Evolutionary conservation across 2,797 vertebrate genomes (phyloP), one percentile per base, ranked within the genome.

Genomic region (Hippopotamyrus pictus): DNA sequence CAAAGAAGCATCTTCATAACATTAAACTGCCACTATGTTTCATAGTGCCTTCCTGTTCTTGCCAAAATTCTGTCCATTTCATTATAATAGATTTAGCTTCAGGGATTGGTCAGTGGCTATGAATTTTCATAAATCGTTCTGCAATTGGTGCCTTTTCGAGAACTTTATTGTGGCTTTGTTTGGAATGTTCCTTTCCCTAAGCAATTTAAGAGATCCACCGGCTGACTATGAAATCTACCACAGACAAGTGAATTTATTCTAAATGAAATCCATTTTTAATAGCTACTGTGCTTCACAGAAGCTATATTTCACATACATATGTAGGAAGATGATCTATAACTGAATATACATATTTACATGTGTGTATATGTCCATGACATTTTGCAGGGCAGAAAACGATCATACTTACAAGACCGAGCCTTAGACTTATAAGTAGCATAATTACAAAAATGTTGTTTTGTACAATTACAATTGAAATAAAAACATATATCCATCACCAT

Each of bases 391-490:
- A 19, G 65, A 37, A 65, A 14, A 29, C 3, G 33, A 44, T 29
- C 46, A 84, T 17, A 41, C 53, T 82, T 41, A 9, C 2, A 33
- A 22, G 54, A 33, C 41, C 14, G 5, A 53, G n/a, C 33, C 17
- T 25, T 19, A 17, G 17, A 9, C 7, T 7, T 14, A 8, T 46
- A 2, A 14, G 33, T 19, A 8, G 33, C 51, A 89, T 33, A 53
- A 54, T 46, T 12, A 57, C 0, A 12, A 22, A 17, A 62, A 48
- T 33, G 33, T 89, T 12, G 22, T 65, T 65, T 65, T 12, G 22
- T 29, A 29, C 59, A 29, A 65, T 65, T 29, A 25, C 48, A 88
- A 7, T 88, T 48, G 50, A 37, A 88, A 88, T 88, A 65, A 79
- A 50, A 17, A 88, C n/a, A 65, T 59, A 19, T 88, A 69, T 65